These are phyloP conservation scores for Platysternon megacephalum DNA, from an alignment of 2,113 vertebrate genomes.

Conservation along the genomic window DNA sequence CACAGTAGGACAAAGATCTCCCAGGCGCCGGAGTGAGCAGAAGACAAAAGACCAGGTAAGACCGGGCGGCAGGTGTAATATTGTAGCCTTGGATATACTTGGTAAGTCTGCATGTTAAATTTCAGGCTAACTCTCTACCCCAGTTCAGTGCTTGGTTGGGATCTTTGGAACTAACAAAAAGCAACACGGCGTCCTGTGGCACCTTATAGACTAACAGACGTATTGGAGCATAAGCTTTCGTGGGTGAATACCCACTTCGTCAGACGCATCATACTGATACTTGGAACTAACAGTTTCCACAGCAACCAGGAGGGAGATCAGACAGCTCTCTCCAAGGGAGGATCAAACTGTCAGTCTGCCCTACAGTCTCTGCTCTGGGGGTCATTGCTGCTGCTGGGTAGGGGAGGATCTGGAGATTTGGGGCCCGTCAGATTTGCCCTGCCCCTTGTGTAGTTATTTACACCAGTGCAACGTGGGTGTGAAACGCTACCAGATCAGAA, in stretches of 20 bases:
- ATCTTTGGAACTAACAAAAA: too few relatives aligned
- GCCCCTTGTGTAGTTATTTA: not conserved
- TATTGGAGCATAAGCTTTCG: too few relatives aligned
- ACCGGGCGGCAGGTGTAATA: not conserved
- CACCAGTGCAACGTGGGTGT: not conserved
- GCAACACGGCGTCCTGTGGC: too few relatives aligned
- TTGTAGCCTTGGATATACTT: not conserved
- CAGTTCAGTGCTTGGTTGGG: not conserved
- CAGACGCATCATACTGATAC: too few relatives aligned
- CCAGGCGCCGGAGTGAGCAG: rapidly evolving
- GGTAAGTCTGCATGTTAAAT: not conserved
- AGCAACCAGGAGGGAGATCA: not conserved
- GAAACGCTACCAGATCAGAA: not conserved
- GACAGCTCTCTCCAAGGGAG: not conserved
- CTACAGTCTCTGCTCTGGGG: not conserved
- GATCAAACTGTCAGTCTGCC: not conserved
- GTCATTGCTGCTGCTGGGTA: not conserved
- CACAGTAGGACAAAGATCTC: rapidly evolving
- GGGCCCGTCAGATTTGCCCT: not conserved
- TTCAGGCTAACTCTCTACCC: not conserved
- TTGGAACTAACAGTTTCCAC: too few relatives aligned
- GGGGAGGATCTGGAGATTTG: not conserved
- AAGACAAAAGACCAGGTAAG: not conserved
- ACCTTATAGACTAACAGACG: too few relatives aligned
- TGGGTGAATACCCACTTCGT: too few relatives aligned